phyloP scores from a whole-genome alignment of 37 sponge, comb jelly and placozoan genomes.

The Hormiphora californensis region DNA sequence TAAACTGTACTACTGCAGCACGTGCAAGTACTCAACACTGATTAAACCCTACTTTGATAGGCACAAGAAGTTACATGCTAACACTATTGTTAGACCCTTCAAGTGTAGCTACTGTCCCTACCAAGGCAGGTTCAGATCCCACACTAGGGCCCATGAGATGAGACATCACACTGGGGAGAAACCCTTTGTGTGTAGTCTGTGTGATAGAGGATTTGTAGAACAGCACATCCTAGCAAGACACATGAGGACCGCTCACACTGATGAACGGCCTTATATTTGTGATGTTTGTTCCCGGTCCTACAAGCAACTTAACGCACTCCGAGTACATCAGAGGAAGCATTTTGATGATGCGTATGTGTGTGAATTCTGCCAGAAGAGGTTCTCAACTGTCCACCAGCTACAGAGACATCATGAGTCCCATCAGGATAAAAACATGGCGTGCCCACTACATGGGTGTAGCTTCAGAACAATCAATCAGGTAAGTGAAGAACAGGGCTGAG shows the following conservation, averaged over 20 bases:
- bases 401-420: slow-evolving; percentile 38
- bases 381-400: slow-evolving; percentile 32
- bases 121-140: slow-evolving; percentile 48
- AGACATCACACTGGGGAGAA: slow-evolving; percentile 49
- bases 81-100: slow-evolving; percentile 49
- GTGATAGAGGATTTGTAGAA: slow-evolving; percentile 53
- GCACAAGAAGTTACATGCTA: slow-evolving; percentile 15
- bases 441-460: slow-evolving; percentile 22
- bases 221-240: slow-evolving; percentile 35
- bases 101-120: slow-evolving; percentile 37
- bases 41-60: slow-evolving; percentile 38
- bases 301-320: slow-evolving; percentile 44
- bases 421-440: slow-evolving; percentile 42
- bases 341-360: slow-evolving; percentile 54
- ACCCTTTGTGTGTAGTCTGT: slow-evolving; percentile 37
- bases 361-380: slow-evolving; percentile 51
- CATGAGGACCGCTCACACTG: slow-evolving; percentile 48
- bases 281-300: slow-evolving; percentile 43
- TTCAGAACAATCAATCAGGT: slow-evolving; percentile 40
- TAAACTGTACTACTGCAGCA: slow-evolving; percentile 27
- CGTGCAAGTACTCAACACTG: slow-evolving; percentile 36
- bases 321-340: slow-evolving; percentile 52
- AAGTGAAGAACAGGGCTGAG: no score
- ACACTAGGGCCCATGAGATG: slow-evolving; percentile 55
- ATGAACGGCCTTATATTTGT: slow-evolving; percentile 49